Conservation (phyloP, 1,140 invertebrate species). For the Ostrea denselamellosa region DNA sequence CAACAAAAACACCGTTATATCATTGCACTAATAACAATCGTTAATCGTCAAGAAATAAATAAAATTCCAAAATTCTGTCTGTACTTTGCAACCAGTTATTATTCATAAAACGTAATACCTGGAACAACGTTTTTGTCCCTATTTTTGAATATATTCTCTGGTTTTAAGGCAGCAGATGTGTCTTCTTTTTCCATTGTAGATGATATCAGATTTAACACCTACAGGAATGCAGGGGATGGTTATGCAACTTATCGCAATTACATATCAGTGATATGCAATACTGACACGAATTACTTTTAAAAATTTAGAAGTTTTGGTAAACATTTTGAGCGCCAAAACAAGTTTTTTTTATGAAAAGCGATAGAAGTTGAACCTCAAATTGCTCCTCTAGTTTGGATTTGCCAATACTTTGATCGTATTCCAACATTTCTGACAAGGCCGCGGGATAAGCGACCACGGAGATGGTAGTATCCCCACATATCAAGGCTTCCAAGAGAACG, state of each 20-base stretch:
- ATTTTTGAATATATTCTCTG: conserved; percentile 76
- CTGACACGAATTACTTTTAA: background rate
- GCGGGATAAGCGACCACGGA: conserved; percentile 63
- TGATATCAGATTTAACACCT: conserved; percentile 67
- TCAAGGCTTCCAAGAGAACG: conserved; percentile 93
- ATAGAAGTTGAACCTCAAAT: conserved; percentile 63
- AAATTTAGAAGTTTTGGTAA: background rate
- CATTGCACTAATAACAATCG: conserved; percentile 42
- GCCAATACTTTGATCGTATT: conserved; percentile 69
- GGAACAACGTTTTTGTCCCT: conserved; percentile 73
- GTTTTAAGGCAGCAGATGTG: conserved; percentile 62
- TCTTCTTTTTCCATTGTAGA: conserved; percentile 55
- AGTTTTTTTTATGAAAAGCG: background rate
- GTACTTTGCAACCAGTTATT: background rate
- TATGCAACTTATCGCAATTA: background rate
- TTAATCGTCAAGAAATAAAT: background rate
- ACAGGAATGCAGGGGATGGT: conserved; percentile 1
- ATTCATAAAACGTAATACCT: conserved; percentile 58
- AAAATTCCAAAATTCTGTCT: background rate
- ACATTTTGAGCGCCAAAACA: background rate
- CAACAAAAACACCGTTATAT: conserved; percentile 17
- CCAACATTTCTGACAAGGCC: conserved; percentile 67
- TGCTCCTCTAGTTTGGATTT: conserved; percentile 73
- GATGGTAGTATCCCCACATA: conserved; percentile 91
- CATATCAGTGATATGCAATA: background rate